Evolutionary conservation across 2,888 invertebrate genomes (phyloP).

Genomic region (Apotomis capreana): DNA sequence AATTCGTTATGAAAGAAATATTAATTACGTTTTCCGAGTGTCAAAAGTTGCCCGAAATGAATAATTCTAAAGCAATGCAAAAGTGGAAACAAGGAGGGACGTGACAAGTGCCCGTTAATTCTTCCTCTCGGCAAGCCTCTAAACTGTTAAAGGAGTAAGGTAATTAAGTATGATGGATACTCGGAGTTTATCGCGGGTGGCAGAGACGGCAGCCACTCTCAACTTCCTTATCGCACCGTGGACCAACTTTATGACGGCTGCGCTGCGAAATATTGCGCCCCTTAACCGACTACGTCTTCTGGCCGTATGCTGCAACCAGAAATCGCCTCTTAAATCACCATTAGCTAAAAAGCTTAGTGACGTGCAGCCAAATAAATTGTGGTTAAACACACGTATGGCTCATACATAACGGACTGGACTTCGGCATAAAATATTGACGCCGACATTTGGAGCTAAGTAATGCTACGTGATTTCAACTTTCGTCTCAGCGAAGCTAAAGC

Average conservation of each 20-base stretch:
- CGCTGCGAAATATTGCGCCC: conserved; percentile 59
- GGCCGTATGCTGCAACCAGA: conserved; percentile 16
- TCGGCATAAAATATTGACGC: neutral
- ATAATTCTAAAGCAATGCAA: conserved; percentile 52
- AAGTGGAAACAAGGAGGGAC: conserved; percentile 61
- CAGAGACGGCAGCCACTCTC: conserved; percentile 65
- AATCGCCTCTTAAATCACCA: conserved; percentile 4
- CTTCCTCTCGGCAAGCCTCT: conserved; percentile 65
- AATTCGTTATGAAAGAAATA: conserved; percentile 12
- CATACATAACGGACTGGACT: neutral
- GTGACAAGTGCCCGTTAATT: conserved; percentile 71
- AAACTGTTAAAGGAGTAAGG: conserved; percentile 76
- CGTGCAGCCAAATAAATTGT: neutral
- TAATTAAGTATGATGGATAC: conserved; percentile 81
- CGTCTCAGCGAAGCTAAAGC: neutral
- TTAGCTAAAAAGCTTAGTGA: neutral
- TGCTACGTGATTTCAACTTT: neutral
- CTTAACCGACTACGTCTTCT: conserved; percentile 41
- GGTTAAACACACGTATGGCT: neutral
- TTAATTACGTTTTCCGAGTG: conserved; percentile 20
- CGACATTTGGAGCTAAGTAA: neutral
- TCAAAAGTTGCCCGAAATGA: conserved; percentile 34
- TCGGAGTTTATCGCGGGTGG: conserved; percentile 74
- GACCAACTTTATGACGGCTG: conserved; percentile 63
- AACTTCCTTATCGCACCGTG: conserved; percentile 68